Base-by-base conservation (phyloP, 2,797 vertebrate species). In the Buphagus erythrorhynchus region DNA sequence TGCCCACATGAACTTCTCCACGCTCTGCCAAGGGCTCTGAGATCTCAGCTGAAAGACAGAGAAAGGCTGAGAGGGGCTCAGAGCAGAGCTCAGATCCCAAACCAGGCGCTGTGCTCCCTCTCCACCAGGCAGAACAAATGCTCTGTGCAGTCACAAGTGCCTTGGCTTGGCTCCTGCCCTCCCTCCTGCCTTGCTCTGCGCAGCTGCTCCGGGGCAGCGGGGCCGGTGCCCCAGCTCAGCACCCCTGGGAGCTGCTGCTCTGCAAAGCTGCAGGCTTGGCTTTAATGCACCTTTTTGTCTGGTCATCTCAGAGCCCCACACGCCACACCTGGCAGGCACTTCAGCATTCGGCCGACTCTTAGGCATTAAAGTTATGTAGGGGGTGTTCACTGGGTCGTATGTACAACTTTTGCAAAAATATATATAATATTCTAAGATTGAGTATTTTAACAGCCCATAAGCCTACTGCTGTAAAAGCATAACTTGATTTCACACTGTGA, bases 101-200 rank as follows among this genome's bases (percentile, higher is more conserved):
- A 24, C 11, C 63, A 79, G 80, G 11, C 2, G 0, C 58, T 18
- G 20, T 0, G 2, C 31, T 92, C 43, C 25, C 81, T 49, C 69
- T 77, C 29, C 11, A 15, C 11, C 36, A 18, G 45, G 83, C 67
- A 68, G 38, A 61, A 67, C 19, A 45, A 69, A 52, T 3, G 12
- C 74, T 52, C 38, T 31, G 72, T 24, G 40, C 13, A 18, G 57
- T 13, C 9, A 1, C 57, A n/a, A 72, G 66, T 4, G 49, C 75
- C 75, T 54, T 72, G 91, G 61, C 92, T 69, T 28, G 0, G 2
- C 81, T 89, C 49, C 59, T 83, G 57, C 78, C 54, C 72, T 77
- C 28, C 24, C 38, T 35, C 42, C n/a, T 3, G 9, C 3, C 1
- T 10, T 1, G 4, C 48, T 31, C 17, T 0, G 0, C 2, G 6